Conservation (phyloP, 1,140 invertebrate species). For the Drosophila murphyi region DNA sequence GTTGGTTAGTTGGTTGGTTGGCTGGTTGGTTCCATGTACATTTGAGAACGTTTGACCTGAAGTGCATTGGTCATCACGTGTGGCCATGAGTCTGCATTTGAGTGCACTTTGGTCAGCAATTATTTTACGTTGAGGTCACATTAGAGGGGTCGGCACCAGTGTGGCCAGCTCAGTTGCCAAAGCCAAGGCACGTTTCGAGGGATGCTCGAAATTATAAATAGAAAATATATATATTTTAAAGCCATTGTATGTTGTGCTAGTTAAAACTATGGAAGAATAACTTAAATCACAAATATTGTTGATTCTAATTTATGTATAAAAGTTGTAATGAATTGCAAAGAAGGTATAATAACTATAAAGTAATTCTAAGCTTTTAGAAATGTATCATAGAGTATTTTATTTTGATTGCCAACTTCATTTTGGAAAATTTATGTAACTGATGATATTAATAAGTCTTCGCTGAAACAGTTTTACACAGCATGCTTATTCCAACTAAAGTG, state of each 20-base stretch:
- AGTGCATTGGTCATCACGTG: constrained; percentile 82
- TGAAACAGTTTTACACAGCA: no score
- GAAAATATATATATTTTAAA: neutral
- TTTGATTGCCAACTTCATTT: no score
- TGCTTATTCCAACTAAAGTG: no score
- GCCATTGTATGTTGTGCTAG: neutral
- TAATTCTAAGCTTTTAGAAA: no score
- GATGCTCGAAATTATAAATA: constrained; percentile 25
- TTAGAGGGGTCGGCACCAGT: constrained; percentile 70
- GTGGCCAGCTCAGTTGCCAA: constrained; percentile 55
- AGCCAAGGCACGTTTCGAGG: constrained; percentile 40
- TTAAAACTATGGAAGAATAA: no score
- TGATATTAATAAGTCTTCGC: no score
- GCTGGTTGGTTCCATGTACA: constrained; percentile 35
- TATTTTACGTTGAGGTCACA: constrained; percentile 83
- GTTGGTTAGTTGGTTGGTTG: constrained; percentile 3
- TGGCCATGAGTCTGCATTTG: constrained; percentile 82
- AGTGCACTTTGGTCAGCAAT: constrained; percentile 83
- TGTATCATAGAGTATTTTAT: no score
- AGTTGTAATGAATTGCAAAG: no score
- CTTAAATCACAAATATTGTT: no score
- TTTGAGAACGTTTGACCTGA: constrained; percentile 76
- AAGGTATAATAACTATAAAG: no score
- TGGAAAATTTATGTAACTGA: no score
- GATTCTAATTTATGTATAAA: no score